Percentiles rank a stretch among this genome's conserved stretches.
Evolutionary conservation across 1,140 invertebrate genomes (phyloP).

Genomic region (Drosophila littoralis): DNA sequence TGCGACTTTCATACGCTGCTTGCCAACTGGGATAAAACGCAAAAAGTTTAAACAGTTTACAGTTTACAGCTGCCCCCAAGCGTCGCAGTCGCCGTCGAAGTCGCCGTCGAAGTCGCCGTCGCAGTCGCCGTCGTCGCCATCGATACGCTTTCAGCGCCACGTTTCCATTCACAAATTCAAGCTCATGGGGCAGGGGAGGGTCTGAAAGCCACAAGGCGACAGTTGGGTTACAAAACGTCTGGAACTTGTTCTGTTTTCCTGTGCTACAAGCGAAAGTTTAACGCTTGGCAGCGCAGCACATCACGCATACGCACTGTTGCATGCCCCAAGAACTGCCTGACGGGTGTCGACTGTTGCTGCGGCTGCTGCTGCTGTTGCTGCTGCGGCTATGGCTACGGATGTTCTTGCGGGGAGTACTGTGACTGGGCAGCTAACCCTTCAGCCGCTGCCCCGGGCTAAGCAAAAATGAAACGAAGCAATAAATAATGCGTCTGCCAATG

Average conservation of each 20-base stretch:
- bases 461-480: slow-evolving; percentile 76
- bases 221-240: slow-evolving; percentile 2
- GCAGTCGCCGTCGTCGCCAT: slow-evolving; percentile 16
- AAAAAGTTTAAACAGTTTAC: slow-evolving; percentile 73
- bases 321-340: slow-evolving; percentile 8
- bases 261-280: slow-evolving; percentile 15
- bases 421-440: slow-evolving; percentile 30
- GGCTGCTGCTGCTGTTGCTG: not conserved
- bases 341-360: not conserved
- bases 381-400: not conserved
- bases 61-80: slow-evolving; percentile 41
- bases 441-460: slow-evolving; percentile 6
- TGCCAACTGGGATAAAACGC: slow-evolving; percentile 47
- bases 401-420: not conserved
- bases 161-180: slow-evolving; percentile 31
- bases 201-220: slow-evolving; percentile 14
- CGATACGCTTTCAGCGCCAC: slow-evolving; percentile 20
- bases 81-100: not conserved
- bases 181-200: not conserved
- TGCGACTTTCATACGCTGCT: slow-evolving; percentile 29
- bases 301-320: slow-evolving; percentile 73
- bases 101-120: not conserved
- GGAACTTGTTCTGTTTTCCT: not conserved
- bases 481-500: slow-evolving; percentile 67
- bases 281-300: slow-evolving; percentile 48